Base-by-base conservation (phyloP, 2,888 invertebrate genomes). In the Diplazon laetatorius region DNA sequence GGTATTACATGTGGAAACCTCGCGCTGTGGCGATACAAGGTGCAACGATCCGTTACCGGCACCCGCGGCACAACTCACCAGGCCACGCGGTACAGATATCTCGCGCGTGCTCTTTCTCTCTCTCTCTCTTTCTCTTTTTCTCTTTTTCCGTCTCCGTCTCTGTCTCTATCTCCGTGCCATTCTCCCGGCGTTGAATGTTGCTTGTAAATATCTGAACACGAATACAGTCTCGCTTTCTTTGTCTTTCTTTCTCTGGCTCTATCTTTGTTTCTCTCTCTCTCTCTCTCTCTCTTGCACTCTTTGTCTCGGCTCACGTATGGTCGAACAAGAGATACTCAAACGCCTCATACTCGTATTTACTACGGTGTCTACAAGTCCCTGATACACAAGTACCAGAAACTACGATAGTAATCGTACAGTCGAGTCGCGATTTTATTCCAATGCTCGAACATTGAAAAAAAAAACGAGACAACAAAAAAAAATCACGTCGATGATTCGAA, bases 1-100 rank as follows among this genome's bases (percentile, higher is more conserved):
- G 66, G 66, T 44, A 20, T 55, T 39, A 16, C 59, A 66, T 71
- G 76, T 71, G 70, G 76, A 76, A 76, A 71, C 70, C 70, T 76
- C 12, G 46, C 71, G 44, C 18, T 37, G 39, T 25, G 30, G 65
- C 62, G 72, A 77, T 72, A 72, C 77, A 77, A 72, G 72, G 77
- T 72, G 72, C 62, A 72, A 77, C 72, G 72, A 77, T 77, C 66
- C 72, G 77, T 72, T 72, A 77, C 72, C 72, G 68, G 71, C 50
- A 71, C 70, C 46, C 55, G 55, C 60, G 62, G 71, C 65, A 62
- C 59, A 72, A 70, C 76, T 76, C 55, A 55, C 55, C 76, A 46
- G 57, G 46, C 63, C 63, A 66, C 59, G 42, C 60, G 70, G 59
- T 59, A 65, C 50, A 76, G 71, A 76, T 76, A 76, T 76, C 16